A percentile compares a stretch with the other conserved stretches of the same genome.
phyloP scores from a whole-genome alignment of 2,797 vertebrate genomes.

The Cetoscarus ocellatus region DNA sequence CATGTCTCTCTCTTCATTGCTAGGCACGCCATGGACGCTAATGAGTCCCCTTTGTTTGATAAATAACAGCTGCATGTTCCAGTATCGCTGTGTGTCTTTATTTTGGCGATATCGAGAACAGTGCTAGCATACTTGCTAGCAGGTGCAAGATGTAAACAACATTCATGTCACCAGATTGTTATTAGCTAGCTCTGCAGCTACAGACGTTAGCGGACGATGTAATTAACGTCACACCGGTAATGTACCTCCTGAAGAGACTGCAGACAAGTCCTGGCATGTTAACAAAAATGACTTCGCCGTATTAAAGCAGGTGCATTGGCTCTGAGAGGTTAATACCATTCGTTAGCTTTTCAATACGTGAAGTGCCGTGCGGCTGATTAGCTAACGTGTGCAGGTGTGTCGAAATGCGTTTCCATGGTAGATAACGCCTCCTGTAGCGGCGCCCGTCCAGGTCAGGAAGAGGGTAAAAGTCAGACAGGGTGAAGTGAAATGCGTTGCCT shows the following conservation, averaged over 20 bases:
- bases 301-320: constrained; percentile 32
- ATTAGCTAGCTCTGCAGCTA: constrained; percentile 24
- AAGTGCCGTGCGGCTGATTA: constrained; percentile 18
- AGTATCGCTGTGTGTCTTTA: constrained; percentile 10
- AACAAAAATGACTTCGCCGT: too few relatives aligned
- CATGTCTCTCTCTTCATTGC: constrained; percentile 1
- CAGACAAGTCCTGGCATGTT: background rate
- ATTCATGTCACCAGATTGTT: constrained; percentile 25
- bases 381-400: background rate
- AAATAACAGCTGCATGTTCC: constrained; percentile 19
- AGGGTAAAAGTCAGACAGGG: background rate
- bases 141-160: constrained; percentile 77
- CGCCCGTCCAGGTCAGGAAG: background rate
- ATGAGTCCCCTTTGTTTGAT: background rate
- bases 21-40: background rate
- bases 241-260: too few relatives aligned
- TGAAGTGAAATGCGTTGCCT: background rate
- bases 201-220: background rate
- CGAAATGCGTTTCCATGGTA: background rate
- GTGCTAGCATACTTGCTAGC: constrained; percentile 71
- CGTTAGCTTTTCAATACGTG: constrained; percentile 43
- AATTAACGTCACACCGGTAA: too few relatives aligned
- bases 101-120: constrained; percentile 23
- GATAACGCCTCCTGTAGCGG: background rate
- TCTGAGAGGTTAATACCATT: constrained; percentile 5